Evolutionary conservation across 2,113 vertebrate genomes (phyloP), one percentile per base, ranked within the genome.

Genomic region (Garra rufa): DNA sequence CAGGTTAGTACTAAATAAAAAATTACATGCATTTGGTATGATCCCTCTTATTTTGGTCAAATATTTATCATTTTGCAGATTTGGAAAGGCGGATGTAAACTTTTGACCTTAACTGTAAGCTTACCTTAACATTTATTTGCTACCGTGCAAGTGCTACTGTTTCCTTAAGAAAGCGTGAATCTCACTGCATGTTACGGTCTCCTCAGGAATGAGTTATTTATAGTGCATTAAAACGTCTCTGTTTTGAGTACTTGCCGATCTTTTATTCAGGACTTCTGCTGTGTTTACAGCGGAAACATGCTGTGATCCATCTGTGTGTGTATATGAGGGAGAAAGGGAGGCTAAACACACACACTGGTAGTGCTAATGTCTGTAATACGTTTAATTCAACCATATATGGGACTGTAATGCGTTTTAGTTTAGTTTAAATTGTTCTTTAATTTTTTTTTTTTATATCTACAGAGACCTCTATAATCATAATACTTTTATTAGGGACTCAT

Each of bases 221-320:
- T 24, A 48, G 3, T 41, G 63, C 52, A 75, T 81, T 41, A 75
- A 67, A 81, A 28, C n/a, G 15, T 21, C n/a, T 70, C 4, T 46
- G 44, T 59, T 50, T 48, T 65, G 3, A 57, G 26, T 46, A 41
- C 30, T 73, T 70, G 52, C 43, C 50, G 44, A 81, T 81, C 2
- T 70, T 82, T 76, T 82, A 86, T 76, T 57, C 46, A 76, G 26
- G 30, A 52, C 52, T 55, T 78, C 52, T 59, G 26, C 61, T 14
- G 48, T 70, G 59, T 30, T n/a, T 71, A 76, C 34, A 70, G 34
- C 38, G 9, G 59, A 80, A 74, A 44, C 70, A 78, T 26, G 76
- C 76, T 78, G 76, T 14, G 76, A 55, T 59, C 76, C 52, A 15
- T 77, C 52, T 77, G 74, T 41, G 44, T 67, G 7, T 19, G 21